These are phyloP conservation scores for Corythucha ciliata DNA, from an alignment of 2,888 invertebrate species.

Conservation along the genomic window DNA sequence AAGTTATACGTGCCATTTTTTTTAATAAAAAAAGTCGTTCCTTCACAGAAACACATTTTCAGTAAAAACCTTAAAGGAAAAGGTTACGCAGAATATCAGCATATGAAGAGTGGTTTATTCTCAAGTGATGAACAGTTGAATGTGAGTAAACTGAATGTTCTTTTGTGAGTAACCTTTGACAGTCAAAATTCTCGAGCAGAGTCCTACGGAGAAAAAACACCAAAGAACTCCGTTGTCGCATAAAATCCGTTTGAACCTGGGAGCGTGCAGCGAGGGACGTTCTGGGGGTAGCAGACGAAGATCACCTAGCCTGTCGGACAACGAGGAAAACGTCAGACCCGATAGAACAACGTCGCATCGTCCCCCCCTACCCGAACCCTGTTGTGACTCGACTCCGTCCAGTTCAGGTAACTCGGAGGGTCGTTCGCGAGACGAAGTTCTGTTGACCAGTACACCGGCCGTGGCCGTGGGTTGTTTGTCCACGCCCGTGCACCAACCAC, in stretches of 20 bases:
- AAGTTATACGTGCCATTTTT: not conserved
- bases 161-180: conserved; percentile 5
- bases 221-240: conserved; percentile 18
- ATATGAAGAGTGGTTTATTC: conserved; percentile 27
- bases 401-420: conserved; percentile 14
- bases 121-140: conserved; percentile 41
- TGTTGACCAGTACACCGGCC: conserved; percentile 32
- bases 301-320: conserved; percentile 15
- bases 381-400: not conserved
- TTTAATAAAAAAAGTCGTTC: conserved; percentile 7
- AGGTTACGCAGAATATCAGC: conserved; percentile 26
- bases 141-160: conserved; percentile 38
- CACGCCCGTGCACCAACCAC: conserved; percentile 24
- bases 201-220: conserved; percentile 16
- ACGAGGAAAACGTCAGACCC: not conserved
- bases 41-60: conserved; percentile 56
- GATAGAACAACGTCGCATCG: not conserved
- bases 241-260: conserved; percentile 18
- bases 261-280: conserved; percentile 18
- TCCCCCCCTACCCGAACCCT: conserved; percentile 12
- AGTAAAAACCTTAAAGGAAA: conserved; percentile 51
- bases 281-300: not conserved
- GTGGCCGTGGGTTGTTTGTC: conserved; percentile 20
- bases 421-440: not conserved
- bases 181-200: conserved; percentile 6